Conservation (phyloP, 2,113 vertebrate species). For the Halcyon malimbica region DNA sequence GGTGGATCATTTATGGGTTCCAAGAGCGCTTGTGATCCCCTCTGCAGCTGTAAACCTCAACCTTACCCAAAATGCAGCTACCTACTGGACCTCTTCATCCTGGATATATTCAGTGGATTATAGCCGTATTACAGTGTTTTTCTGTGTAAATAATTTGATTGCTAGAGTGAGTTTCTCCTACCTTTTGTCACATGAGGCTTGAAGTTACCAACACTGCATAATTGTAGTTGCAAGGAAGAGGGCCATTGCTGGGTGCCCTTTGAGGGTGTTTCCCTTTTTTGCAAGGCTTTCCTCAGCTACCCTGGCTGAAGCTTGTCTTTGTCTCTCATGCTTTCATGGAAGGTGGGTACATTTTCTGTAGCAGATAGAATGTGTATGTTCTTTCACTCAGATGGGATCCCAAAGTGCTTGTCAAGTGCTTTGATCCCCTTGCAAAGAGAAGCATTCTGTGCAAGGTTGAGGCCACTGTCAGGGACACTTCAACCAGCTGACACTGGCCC, state of each 20-base stretch:
- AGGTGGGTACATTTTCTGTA: background rate
- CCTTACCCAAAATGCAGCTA: background rate
- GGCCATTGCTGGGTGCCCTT: background rate
- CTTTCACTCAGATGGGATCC: background rate
- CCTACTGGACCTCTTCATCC: background rate
- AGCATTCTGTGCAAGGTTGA: background rate
- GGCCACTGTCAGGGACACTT: background rate
- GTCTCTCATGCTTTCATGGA: background rate
- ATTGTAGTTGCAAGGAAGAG: background rate
- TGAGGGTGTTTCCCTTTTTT: background rate
- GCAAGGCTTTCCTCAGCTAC: background rate
- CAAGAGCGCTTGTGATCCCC: background rate
- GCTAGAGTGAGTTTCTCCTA: background rate
- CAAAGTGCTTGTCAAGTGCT: background rate
- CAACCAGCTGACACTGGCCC: background rate
- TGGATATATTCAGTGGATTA: background rate
- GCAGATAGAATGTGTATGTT: background rate
- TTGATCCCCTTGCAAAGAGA: background rate
- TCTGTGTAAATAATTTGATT: background rate
- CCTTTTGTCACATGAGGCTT: background rate
- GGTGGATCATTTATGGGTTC: conserved; percentile 22
- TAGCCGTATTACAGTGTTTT: background rate
- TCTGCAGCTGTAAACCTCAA: background rate
- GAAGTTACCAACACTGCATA: background rate
- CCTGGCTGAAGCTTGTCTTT: background rate